Evolutionary conservation across 2,113 vertebrate species (phyloP).

Genomic region (Coryphaenoides rupestris): DNA sequence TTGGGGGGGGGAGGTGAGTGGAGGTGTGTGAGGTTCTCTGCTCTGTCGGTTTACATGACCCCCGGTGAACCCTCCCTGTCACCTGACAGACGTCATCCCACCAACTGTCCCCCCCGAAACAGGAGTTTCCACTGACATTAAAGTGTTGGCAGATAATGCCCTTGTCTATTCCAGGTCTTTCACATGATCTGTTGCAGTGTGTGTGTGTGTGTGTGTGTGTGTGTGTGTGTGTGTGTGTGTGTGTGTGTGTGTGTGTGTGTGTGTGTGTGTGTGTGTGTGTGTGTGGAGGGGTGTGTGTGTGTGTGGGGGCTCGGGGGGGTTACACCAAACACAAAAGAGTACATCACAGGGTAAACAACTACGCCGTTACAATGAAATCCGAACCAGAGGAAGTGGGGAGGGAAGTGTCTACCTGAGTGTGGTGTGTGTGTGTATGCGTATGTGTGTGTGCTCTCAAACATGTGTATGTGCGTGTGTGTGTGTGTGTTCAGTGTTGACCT

Average conservation of each 20-base stretch:
- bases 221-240: too few relatives aligned
- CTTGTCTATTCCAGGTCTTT: constrained; percentile 14
- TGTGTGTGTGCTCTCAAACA: too few relatives aligned
- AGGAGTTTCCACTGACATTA: constrained; percentile 10
- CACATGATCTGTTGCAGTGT: too few relatives aligned
- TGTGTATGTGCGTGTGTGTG: neutral
- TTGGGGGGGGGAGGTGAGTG: constrained; percentile 47
- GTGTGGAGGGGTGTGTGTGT: too few relatives aligned
- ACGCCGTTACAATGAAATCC: too few relatives aligned
- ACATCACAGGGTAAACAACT: too few relatives aligned
- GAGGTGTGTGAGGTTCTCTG: constrained; percentile 47
- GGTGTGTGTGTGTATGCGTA: neutral
- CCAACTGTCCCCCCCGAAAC: constrained; percentile 55
- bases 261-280: too few relatives aligned
- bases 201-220: too few relatives aligned
- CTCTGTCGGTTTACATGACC: constrained; percentile 76
- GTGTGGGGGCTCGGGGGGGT: too few relatives aligned
- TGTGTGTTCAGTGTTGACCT: constrained; percentile 74
- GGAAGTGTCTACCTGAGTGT: constrained; percentile 1
- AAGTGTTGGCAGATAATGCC: constrained; percentile 10
- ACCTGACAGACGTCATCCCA: constrained; percentile 82
- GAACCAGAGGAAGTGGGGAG: too few relatives aligned
- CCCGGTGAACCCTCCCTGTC: constrained; percentile 55
- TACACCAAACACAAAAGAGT: too few relatives aligned
- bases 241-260: too few relatives aligned